Conservation (phyloP, 2,888 invertebrate species). For the Drosophila ezoana region DNA sequence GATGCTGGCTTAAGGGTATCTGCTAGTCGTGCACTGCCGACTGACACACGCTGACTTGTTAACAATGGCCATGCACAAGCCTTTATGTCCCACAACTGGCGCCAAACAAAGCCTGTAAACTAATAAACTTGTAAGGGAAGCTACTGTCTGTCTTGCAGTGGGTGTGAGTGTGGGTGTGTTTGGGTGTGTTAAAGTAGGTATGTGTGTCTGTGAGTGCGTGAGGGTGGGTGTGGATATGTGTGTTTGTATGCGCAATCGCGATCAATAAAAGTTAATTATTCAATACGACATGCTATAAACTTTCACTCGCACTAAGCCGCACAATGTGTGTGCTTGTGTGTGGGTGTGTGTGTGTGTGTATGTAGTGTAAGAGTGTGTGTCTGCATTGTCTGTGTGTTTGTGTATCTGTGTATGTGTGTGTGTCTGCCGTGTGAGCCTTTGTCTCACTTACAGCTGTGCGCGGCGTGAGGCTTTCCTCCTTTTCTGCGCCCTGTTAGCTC, state of each 20-base stretch:
- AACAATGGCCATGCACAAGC: constrained; percentile 60
- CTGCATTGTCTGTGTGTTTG: neutral
- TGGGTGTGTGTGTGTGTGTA: too few species aligned
- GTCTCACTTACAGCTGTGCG: constrained; percentile 53
- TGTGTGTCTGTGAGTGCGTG: constrained; percentile 9
- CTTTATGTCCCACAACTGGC: constrained; percentile 50
- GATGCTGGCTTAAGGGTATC: too few species aligned
- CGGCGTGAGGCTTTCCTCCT: neutral
- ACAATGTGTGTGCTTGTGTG: constrained; percentile 34
- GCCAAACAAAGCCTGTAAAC: constrained; percentile 63
- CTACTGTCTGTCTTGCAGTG: neutral
- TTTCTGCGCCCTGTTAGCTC: constrained; percentile 13
- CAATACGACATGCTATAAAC: constrained; percentile 69
- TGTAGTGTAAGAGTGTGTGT: constrained; percentile 4
- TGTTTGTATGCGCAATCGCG: constrained; percentile 43
- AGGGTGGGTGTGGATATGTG: constrained; percentile 15
- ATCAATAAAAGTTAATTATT: constrained; percentile 83
- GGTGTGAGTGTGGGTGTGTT: constrained; percentile 3
- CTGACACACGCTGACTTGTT: constrained; percentile 31
- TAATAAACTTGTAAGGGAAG: constrained; percentile 69
- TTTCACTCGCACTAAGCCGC: constrained; percentile 54
- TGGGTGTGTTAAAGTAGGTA: constrained; percentile 2
- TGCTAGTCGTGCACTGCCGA: too few species aligned
- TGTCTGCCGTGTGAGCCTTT: constrained; percentile 44
- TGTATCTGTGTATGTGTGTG: constrained; percentile 7